These are phyloP conservation scores for Drosophila nikananu DNA, from an alignment of 1,140 invertebrate genomes.

Conservation along the genomic window DNA sequence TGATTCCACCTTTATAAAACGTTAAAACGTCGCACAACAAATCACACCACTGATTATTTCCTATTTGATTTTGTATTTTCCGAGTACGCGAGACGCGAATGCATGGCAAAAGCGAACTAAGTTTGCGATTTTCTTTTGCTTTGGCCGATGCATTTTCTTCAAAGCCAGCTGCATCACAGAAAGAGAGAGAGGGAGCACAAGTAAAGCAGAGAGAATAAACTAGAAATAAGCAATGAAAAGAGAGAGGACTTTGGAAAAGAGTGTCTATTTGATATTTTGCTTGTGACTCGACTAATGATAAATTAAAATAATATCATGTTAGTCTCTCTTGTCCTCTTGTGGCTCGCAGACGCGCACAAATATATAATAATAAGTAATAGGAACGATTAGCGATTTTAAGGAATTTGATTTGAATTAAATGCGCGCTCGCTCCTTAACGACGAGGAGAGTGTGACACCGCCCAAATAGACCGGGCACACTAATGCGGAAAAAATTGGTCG, in stretches of 20 bases:
- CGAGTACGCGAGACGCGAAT: conserved; percentile 13
- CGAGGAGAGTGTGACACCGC: too few relatives aligned
- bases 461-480: too few relatives aligned
- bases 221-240: background rate
- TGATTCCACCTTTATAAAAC: background rate
- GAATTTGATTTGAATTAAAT: too few relatives aligned
- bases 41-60: conserved; percentile 10
- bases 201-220: conserved; percentile 4
- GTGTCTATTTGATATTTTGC: background rate
- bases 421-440: too few relatives aligned
- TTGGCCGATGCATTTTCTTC: conserved; percentile 15
- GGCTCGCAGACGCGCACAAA: too few relatives aligned
- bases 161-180: background rate
- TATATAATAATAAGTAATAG: too few relatives aligned
- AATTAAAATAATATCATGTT: background rate
- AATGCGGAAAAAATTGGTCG: too few relatives aligned
- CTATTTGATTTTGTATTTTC: conserved; percentile 5
- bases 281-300: background rate
- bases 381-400: too few relatives aligned
- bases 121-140: conserved; percentile 11
- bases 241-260: background rate
- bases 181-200: conserved; percentile 1
- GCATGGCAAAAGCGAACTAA: conserved; percentile 30
- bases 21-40: background rate
- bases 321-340: too few relatives aligned